These are phyloP conservation scores for Vulpes ferrilata DNA, from an alignment of 2,113 vertebrate species.

Conservation along the genomic window DNA sequence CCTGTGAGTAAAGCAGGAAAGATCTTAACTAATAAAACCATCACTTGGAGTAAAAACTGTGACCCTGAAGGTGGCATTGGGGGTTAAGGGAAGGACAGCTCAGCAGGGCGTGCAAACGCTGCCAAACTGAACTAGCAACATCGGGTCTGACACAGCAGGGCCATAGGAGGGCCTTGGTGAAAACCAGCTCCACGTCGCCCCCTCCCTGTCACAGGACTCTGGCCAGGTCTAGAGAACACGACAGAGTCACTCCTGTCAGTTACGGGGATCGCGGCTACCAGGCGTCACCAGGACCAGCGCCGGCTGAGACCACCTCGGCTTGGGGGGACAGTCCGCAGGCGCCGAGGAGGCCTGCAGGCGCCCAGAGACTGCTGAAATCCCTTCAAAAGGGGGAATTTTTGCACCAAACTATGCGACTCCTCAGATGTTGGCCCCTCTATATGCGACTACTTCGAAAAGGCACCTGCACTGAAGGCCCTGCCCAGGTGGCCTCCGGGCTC, in stretches of 20 bases:
- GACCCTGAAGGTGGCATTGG: neutral
- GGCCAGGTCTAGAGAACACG: neutral
- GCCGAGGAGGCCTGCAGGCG: neutral
- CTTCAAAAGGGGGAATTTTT: neutral
- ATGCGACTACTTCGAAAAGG: neutral
- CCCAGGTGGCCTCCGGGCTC: neutral
- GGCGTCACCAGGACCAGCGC: neutral
- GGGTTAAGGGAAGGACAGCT: neutral
- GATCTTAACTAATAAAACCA: neutral
- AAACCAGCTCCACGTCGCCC: neutral
- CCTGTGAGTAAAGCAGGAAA: neutral
- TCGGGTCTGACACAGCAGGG: neutral
- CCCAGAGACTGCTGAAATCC: neutral
- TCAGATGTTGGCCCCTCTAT: neutral
- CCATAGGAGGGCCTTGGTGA: neutral
- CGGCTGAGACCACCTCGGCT: neutral
- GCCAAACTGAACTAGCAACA: neutral
- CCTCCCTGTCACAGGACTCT: neutral
- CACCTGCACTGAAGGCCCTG: neutral
- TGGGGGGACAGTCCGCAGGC: too few relatives aligned
- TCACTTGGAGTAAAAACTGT: slow-evolving; percentile 44
- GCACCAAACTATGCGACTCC: neutral
- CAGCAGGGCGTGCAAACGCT: neutral
- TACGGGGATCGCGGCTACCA: neutral
- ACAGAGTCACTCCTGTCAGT: neutral